Conservation (phyloP, 1,140 invertebrate species). For the Drosophila punjabiensis region DNA sequence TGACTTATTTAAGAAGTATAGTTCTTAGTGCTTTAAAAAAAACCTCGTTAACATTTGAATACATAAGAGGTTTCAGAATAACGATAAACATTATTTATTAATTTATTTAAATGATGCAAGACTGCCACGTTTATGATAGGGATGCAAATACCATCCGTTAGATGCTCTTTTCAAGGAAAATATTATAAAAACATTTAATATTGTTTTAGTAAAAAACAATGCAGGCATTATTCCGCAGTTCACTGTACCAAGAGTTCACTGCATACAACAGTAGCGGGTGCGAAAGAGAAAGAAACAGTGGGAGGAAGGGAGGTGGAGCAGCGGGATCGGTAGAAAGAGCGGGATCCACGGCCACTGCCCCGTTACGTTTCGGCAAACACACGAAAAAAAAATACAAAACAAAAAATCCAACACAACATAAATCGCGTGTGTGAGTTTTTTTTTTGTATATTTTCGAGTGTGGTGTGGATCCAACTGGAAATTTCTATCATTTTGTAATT, state of each 20-base stretch:
- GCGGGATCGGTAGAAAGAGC: conserved; percentile 43
- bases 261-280: conserved; percentile 34
- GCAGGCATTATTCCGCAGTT: background rate
- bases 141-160: background rate
- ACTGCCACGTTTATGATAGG: conserved; percentile 5
- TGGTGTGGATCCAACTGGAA: conserved; percentile 72
- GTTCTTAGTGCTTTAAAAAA: background rate
- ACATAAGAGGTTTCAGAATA: background rate
- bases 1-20: background rate
- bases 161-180: background rate
- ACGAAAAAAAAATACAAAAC: conserved; percentile 36
- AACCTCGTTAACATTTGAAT: too few species aligned
- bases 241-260: conserved; percentile 14
- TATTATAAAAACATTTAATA: background rate
- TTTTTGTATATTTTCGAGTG: conserved; percentile 40
- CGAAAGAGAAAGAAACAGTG: conserved; percentile 22
- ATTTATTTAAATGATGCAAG: background rate
- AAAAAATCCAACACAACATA: conserved; percentile 23
- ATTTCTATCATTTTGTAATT: conserved; percentile 81
- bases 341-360: conserved; percentile 78
- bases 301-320: background rate
- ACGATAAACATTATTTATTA: background rate
- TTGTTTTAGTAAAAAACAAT: background rate
- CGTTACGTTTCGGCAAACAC: conserved; percentile 82
- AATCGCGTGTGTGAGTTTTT: conserved; percentile 43